These are phyloP conservation scores for Osmerus eperlanus DNA, from an alignment of 2,113 vertebrate species.

Conservation along the genomic window DNA sequence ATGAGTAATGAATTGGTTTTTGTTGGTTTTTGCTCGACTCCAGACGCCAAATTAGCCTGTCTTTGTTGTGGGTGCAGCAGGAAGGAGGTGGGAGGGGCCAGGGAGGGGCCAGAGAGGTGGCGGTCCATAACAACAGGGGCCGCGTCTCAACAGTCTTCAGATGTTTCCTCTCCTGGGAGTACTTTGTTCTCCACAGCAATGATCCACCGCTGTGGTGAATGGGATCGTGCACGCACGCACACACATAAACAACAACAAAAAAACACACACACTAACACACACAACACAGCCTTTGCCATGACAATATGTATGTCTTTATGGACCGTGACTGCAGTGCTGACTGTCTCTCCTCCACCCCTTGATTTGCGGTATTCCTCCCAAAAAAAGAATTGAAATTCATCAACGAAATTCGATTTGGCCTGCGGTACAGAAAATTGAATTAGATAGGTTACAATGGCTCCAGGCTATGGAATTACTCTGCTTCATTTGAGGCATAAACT, in stretches of 20 bases:
- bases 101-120: neutral
- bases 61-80: slow-evolving; percentile 26
- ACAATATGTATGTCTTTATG: too few species aligned
- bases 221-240: neutral
- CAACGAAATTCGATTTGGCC: too few species aligned
- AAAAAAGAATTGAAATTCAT: too few species aligned
- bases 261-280: too few species aligned
- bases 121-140: neutral
- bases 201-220: too few species aligned
- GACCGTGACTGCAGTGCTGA: too few species aligned
- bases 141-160: neutral
- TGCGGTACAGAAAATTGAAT: neutral
- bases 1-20: slow-evolving; percentile 36
- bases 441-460: neutral
- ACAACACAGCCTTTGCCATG: too few species aligned
- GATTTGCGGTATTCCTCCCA: too few species aligned
- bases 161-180: too few species aligned
- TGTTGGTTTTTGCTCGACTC: slow-evolving; percentile 7
- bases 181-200: too few species aligned
- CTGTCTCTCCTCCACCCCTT: too few species aligned
- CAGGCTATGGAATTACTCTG: neutral
- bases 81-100: neutral
- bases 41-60: slow-evolving; percentile 36
- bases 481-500: neutral
- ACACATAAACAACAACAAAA: too few species aligned